Conservation (phyloP, 2,113 vertebrate genomes). For the Engraulis encrasicolus region DNA sequence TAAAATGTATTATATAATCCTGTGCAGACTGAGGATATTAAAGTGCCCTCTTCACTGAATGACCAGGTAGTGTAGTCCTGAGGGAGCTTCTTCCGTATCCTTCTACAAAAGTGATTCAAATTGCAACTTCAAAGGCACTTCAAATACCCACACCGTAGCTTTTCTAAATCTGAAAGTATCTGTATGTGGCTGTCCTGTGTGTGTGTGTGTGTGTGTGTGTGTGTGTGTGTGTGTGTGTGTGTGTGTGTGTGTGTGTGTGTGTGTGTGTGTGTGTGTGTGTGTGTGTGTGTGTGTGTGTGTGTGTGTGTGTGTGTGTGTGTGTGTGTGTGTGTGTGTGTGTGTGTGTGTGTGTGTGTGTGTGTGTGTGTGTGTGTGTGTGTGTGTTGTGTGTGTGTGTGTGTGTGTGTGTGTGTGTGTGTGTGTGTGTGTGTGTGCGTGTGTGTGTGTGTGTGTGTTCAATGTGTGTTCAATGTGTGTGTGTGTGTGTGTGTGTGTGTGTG, state of each 20-base stretch:
- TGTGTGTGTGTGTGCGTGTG: not conserved
- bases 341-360: conserved; percentile 22
- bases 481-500: not conserved
- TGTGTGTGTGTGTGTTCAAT: too few species aligned
- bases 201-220: conserved; percentile 24
- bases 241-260: too few species aligned
- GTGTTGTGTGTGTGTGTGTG: not conserved
- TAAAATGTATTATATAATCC: not conserved
- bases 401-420: conserved; percentile 24
- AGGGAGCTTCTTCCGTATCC: not conserved
- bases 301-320: not conserved
- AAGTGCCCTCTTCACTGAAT: not conserved
- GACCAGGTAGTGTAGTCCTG: not conserved
- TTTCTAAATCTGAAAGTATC: not conserved
- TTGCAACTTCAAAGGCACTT: not conserved
- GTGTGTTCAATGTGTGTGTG: too few species aligned
- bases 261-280: too few species aligned
- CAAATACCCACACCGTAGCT: not conserved
- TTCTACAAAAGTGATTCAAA: not conserved
- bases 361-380: not conserved
- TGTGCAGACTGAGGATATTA: not conserved
- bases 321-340: not conserved
- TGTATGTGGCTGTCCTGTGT: not conserved
- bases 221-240: not conserved
- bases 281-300: conserved; percentile 10